A percentile compares a stretch with the other conserved stretches of the same genome.
These are phyloP conservation scores for Bursaphelenchus okinawaensis DNA, from an alignment of 2,888 invertebrate species.

Conservation along the genomic window DNA sequence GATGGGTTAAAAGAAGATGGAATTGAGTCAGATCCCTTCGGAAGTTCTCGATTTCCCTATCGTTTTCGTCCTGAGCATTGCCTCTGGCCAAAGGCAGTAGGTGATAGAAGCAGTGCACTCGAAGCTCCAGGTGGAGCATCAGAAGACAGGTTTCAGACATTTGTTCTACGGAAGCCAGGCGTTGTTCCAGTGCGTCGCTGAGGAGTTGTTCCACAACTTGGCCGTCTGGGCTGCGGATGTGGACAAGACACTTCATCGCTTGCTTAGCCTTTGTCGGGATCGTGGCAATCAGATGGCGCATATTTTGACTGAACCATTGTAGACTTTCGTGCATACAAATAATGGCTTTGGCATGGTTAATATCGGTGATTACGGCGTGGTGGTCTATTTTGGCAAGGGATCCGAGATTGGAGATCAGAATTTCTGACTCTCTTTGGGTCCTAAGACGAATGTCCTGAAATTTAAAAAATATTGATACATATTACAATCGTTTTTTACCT, in stretches of 20 bases:
- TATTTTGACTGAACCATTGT: conserved; percentile 61
- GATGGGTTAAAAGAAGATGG: conserved; percentile 72
- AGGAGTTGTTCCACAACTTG: conserved; percentile 36
- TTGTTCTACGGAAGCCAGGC: conserved; percentile 64
- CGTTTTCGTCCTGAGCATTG: conserved; percentile 45
- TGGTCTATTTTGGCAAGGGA: conserved; percentile 59
- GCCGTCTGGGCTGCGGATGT: conserved; percentile 39
- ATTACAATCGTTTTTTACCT: too few species aligned
- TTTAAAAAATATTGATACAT: background rate
- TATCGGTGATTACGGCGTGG: conserved; percentile 80
- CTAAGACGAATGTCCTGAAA: conserved; percentile 68
- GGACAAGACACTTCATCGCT: conserved; percentile 22
- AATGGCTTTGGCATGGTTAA: conserved; percentile 74
- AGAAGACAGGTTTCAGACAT: conserved; percentile 83
- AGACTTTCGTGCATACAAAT: conserved; percentile 86
- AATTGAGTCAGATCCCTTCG: conserved; percentile 69
- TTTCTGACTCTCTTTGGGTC: conserved; percentile 82
- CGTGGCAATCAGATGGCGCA: conserved; percentile 23
- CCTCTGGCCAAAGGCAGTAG: conserved; percentile 66
- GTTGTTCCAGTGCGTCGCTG: conserved; percentile 41
- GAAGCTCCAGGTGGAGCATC: conserved; percentile 82
- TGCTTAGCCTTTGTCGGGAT: conserved; percentile 30
- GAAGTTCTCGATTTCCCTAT: conserved; percentile 65
- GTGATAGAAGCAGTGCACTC: conserved; percentile 89
- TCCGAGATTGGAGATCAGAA: conserved; percentile 77